A percentile compares a stretch with the other conserved stretches of the same genome.
These are phyloP conservation scores for Dipodomys ordii DNA, from an alignment of 2,113 vertebrate genomes.

Conservation along the genomic window DNA sequence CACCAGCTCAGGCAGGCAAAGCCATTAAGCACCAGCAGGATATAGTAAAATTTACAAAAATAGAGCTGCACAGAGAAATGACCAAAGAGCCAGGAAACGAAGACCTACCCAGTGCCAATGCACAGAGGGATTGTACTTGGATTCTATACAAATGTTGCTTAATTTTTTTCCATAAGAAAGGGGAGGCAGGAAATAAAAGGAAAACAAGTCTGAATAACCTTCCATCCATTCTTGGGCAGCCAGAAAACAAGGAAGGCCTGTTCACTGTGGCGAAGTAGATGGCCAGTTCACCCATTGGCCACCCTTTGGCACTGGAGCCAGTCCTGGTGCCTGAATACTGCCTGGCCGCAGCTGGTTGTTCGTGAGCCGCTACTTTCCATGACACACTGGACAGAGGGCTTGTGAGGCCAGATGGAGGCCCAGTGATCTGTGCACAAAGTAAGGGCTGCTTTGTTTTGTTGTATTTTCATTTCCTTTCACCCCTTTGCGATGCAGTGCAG, in stretches of 20 bases:
- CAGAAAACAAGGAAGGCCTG: conserved; percentile 12
- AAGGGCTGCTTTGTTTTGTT: no score
- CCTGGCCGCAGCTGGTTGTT: background rate
- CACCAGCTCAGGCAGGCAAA: background rate
- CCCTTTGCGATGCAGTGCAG: background rate
- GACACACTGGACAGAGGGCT: background rate
- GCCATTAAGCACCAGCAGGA: background rate
- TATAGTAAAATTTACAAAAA: background rate
- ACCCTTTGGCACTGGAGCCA: background rate
- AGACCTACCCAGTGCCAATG: background rate
- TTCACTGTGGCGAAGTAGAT: background rate
- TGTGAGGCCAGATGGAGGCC: background rate
- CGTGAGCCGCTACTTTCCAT: conserved; percentile 1
- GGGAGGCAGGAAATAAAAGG: conserved; percentile 54
- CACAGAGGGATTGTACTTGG: background rate
- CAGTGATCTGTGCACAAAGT: accelerated
- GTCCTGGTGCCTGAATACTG: background rate
- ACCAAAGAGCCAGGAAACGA: background rate
- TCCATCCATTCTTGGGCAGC: conserved; percentile 2
- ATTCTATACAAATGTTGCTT: conserved; percentile 3
- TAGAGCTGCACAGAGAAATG: background rate
- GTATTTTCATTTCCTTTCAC: background rate
- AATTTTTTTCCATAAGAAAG: conserved; percentile 28
- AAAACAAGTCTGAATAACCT: conserved; percentile 46
- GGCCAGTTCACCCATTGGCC: background rate